Percentiles rank a stretch among this genome's conserved stretches.
These are phyloP conservation scores for Trinectes maculatus DNA, from an alignment of 2,113 vertebrate species.

Conservation along the genomic window DNA sequence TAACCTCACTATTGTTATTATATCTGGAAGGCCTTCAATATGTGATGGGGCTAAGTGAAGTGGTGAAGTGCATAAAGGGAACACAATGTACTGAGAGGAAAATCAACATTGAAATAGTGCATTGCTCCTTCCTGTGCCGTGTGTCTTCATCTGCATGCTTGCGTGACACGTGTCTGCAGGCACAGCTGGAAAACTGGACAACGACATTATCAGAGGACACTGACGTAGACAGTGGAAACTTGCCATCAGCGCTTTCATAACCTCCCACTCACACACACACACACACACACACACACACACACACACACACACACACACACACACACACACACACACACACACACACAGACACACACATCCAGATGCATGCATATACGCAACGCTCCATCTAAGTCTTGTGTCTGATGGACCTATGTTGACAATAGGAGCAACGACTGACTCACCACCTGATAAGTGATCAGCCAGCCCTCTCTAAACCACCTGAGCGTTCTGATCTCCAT, in stretches of 20 bases:
- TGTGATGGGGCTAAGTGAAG: conserved; percentile 5
- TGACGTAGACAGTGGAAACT: conserved; percentile 55
- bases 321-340: not conserved
- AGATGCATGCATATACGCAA: conserved; percentile 26
- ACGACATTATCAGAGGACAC: conserved; percentile 41
- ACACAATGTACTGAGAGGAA: conserved; percentile 27
- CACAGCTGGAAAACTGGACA: conserved; percentile 14
- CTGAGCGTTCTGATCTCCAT: conserved; percentile 50
- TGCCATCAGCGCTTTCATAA: conserved; percentile 39
- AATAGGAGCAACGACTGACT: conserved; percentile 51
- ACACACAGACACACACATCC: conserved; percentile 9
- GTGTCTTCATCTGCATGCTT: conserved; percentile 3
- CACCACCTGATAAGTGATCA: conserved; percentile 40
- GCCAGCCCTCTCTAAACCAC: conserved; percentile 20
- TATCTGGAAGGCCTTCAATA: not conserved
- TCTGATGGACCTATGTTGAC: conserved; percentile 45
- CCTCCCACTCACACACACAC: conserved; percentile 30
- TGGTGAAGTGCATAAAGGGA: conserved; percentile 18
- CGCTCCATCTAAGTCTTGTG: conserved; percentile 1
- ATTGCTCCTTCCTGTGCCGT: not conserved
- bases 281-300: not conserved
- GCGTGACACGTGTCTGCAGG: conserved; percentile 41
- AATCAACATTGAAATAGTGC: conserved; percentile 16
- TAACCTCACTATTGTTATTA: conserved; percentile 33
- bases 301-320: not conserved